A percentile compares a stretch with the other conserved stretches of the same genome.
phyloP scores from a whole-genome alignment of 2,113 vertebrate genomes.

The Oryzias curvinotus region DNA sequence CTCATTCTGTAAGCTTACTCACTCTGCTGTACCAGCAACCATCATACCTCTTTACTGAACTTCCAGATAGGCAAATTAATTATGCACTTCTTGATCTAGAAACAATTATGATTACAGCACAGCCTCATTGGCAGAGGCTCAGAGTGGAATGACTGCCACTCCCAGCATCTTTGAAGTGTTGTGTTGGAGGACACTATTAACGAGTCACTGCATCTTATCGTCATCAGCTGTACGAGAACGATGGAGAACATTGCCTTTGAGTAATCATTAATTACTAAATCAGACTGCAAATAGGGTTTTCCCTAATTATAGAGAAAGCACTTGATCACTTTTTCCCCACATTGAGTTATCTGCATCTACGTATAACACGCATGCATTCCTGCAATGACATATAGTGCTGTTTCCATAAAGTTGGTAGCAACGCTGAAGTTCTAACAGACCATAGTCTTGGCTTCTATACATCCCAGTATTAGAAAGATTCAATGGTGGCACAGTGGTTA shows the following conservation, averaged over 20 bases:
- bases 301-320: constrained; percentile 47
- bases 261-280: constrained; percentile 68
- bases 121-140: constrained; percentile 55
- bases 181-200: constrained; percentile 56
- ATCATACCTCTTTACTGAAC: constrained; percentile 52
- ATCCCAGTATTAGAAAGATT: too few species aligned
- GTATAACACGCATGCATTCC: neutral
- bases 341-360: too few species aligned
- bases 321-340: constrained; percentile 24
- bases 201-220: constrained; percentile 53
- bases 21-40: constrained; percentile 40
- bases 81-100: constrained; percentile 70
- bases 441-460: too few species aligned
- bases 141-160: constrained; percentile 63
- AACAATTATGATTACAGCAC: constrained; percentile 67
- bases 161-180: constrained; percentile 61
- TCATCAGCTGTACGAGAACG: constrained; percentile 56
- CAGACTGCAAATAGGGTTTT: constrained; percentile 44
- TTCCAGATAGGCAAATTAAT: constrained; percentile 72
- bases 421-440: neutral
- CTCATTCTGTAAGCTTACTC: neutral
- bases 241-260: constrained; percentile 29
- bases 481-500: too few species aligned
- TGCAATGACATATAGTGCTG: neutral
- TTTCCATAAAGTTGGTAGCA: neutral